A percentile compares a stretch with the other conserved stretches of the same genome.
Conservation (phyloP, 2,113 vertebrate species). For the Albula goreensis region DNA sequence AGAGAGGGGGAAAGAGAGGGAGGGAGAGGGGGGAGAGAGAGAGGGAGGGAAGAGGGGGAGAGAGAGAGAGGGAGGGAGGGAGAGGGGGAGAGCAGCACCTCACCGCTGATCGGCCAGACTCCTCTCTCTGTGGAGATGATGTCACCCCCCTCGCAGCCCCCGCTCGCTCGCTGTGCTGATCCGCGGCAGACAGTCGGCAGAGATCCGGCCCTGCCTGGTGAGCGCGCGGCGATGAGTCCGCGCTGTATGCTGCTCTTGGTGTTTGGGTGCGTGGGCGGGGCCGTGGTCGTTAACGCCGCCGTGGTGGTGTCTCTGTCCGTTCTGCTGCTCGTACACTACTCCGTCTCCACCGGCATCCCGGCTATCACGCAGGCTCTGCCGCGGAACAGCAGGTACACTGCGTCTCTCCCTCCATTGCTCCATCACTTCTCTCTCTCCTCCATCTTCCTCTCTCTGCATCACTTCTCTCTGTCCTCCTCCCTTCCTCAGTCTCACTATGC, state of each 20-base stretch:
- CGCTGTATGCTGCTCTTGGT: slow-evolving; percentile 98
- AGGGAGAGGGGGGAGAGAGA: slow-evolving; percentile 50
- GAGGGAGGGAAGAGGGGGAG: slow-evolving; percentile 20
- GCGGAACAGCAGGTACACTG: slow-evolving; percentile 85
- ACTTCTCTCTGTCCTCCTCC: not conserved
- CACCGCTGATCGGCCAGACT: not conserved
- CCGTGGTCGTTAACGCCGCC: slow-evolving; percentile 97
- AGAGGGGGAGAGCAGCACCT: not conserved
- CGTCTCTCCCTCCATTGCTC: not conserved
- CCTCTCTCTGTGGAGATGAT: slow-evolving; percentile 63
- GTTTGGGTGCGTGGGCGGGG: slow-evolving; percentile 98
- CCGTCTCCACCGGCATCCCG: slow-evolving; percentile 86
- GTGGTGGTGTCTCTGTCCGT: slow-evolving; percentile 95
- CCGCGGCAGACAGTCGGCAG: no score
- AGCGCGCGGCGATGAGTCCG: slow-evolving; percentile 92
- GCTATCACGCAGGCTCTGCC: slow-evolving; percentile 88
- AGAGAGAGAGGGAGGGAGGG: not conserved
- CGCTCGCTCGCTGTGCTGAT: slow-evolving; percentile 34
- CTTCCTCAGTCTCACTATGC: not conserved
- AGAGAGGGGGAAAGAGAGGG: not conserved
- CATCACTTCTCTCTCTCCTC: not conserved
- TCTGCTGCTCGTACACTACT: slow-evolving; percentile 97
- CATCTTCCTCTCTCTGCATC: not conserved
- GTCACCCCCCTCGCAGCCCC: slow-evolving; percentile 69
- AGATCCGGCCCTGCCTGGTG: slow-evolving; percentile 68